These are phyloP conservation scores for Aythya baeri DNA, from an alignment of 2,113 vertebrate species.

Conservation along the genomic window DNA sequence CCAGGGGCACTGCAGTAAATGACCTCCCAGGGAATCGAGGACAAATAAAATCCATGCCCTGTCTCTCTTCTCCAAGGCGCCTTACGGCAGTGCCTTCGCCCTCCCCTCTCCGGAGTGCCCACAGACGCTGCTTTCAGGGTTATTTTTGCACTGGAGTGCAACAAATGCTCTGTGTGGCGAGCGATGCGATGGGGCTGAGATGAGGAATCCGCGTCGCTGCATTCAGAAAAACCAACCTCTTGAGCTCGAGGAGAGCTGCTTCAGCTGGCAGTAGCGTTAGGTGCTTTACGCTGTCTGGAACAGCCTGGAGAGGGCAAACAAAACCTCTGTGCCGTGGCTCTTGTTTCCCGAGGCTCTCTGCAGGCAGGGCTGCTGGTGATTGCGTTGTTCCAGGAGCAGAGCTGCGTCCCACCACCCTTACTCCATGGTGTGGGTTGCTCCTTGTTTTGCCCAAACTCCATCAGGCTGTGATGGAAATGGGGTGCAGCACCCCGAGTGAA, in stretches of 20 bases:
- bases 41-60: constrained; percentile 54
- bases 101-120: neutral
- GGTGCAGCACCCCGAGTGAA: neutral
- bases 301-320: constrained; percentile 61
- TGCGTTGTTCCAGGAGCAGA: fast-evolving
- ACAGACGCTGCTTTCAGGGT: constrained; percentile 26
- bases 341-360: neutral
- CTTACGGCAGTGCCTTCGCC: neutral
- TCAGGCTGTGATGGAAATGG: fast-evolving
- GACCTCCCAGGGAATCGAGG: constrained; percentile 60
- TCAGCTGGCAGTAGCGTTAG: constrained; percentile 31
- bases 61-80: neutral
- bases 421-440: neutral
- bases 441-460: neutral
- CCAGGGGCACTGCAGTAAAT: constrained; percentile 57
- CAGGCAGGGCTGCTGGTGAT: neutral
- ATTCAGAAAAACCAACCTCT: constrained; percentile 46
- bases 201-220: neutral
- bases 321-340: constrained; percentile 25
- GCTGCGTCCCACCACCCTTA: neutral
- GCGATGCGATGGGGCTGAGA: neutral
- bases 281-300: constrained; percentile 43
- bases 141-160: constrained; percentile 39
- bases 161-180: constrained; percentile 21
- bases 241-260: constrained; percentile 47